Evolutionary conservation across 2,113 vertebrate genomes (phyloP), one percentile per base, ranked within the genome.

Genomic region (Sylvilagus bachmani): DNA sequence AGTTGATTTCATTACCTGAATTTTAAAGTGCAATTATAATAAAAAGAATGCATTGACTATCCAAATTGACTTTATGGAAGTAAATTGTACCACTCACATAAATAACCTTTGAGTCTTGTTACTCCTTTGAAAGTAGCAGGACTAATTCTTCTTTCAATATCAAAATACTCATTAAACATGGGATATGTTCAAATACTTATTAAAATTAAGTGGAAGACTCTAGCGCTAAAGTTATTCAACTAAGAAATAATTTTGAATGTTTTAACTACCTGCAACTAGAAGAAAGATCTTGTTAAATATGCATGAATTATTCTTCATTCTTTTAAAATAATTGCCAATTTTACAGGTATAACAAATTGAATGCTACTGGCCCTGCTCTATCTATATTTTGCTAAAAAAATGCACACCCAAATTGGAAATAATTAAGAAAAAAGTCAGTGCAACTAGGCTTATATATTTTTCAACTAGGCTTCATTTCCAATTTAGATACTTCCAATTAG

Each of bases 51-150:
- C 33, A 85, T 58, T 29, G 74, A 1, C 5, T 62, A 5, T 89
- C 3, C 2, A 77, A 71, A 73, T 64, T 91, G 53, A 14, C 13
- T 27, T 24, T 27, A 85, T 14, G 49, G n/a, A 71, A 87, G 27
- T 10, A 90, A 71, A 55, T 10, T 29, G 1, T 10, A 14, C 22
- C 16, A 5, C 5, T 4, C 10, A 19, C 14, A 83, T 3, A 84
- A 61, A 92, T 67, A 83, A 87, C 44, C 44, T 83, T 22, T 74
- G 67, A 51, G 10, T 67, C 10, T 71, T 93, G 14, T 44, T 61
- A 85, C 70, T 89, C 16, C 80, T 92, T 92, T 71, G 16, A 89
- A 83, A 83, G 78, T 79, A 92, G 21, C 75, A 94, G 62, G 27
- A 55, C n/a, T 89, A 25, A 27, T 44, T 94, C 64, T 86, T 86